Percentiles rank a stretch among this genome's conserved stretches.
Conservation (phyloP, 2,797 vertebrate species). For the Neostethus bicornis region DNA sequence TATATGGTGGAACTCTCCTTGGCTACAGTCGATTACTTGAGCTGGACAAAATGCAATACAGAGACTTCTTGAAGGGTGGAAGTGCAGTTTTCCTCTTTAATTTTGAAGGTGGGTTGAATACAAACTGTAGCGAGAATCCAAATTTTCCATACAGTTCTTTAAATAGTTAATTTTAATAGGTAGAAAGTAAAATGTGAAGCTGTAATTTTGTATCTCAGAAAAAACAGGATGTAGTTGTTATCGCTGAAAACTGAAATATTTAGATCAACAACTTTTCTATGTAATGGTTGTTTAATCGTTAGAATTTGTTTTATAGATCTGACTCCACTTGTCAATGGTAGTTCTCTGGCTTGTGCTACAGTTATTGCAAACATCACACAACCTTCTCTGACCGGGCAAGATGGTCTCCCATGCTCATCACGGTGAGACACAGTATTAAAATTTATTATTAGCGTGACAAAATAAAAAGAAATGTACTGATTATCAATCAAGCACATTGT, state of each 20-base stretch:
- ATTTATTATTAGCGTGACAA: too few species aligned
- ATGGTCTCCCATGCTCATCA: slow-evolving; percentile 21
- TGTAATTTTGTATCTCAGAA: too few species aligned
- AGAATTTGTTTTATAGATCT: slow-evolving; percentile 55
- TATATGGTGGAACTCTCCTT: not conserved
- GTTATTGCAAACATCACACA: not conserved
- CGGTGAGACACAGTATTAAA: slow-evolving; percentile 8
- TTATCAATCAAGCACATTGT: too few species aligned
- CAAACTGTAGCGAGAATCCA: too few species aligned
- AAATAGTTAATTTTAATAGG: too few species aligned
- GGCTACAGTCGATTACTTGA: fast-evolving
- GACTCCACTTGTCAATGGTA: slow-evolving; percentile 35
- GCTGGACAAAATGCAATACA: not conserved
- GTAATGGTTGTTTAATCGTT: too few species aligned
- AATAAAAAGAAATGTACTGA: not conserved
- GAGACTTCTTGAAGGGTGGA: slow-evolving; percentile 50
- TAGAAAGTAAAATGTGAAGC: too few species aligned
- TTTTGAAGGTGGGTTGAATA: slow-evolving; percentile 46
- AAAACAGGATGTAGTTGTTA: too few species aligned
- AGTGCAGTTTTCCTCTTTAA: slow-evolving; percentile 36
- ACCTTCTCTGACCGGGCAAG: not conserved
- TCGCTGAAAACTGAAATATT: too few species aligned
- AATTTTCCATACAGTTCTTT: too few species aligned
- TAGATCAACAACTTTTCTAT: too few species aligned
- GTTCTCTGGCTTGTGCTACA: slow-evolving; percentile 33